phyloP scores from a whole-genome alignment of 2,113 vertebrate genomes.

The Myanophis thanlyinensis region DNA sequence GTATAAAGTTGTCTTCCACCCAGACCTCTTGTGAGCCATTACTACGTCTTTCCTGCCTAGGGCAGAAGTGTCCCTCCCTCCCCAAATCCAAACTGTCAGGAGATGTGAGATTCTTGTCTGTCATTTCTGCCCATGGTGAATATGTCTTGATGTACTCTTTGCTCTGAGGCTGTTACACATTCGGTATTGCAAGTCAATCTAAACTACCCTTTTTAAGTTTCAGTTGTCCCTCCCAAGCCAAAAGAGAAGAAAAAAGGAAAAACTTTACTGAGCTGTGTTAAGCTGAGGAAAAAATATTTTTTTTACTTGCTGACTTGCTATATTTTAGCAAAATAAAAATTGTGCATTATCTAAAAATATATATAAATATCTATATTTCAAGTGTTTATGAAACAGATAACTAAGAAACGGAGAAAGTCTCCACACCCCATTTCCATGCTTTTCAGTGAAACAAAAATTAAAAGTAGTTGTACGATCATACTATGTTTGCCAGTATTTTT shows the following conservation, averaged over 20 bases:
- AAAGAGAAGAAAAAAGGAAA: slow-evolving; percentile 1
- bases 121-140: too few species aligned
- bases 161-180: background rate
- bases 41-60: background rate
- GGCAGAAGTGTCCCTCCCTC: background rate
- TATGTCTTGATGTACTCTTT: background rate
- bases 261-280: slow-evolving; percentile 32
- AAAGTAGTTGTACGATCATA: slow-evolving; percentile 11
- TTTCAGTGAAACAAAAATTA: slow-evolving; percentile 55
- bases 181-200: background rate
- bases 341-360: slow-evolving; percentile 55
- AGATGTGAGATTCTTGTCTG: background rate
- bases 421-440: slow-evolving; percentile 29
- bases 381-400: slow-evolving; percentile 32
- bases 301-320: slow-evolving; percentile 72
- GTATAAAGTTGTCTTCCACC: background rate
- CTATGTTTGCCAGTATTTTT: slow-evolving; percentile 44
- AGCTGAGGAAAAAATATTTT: slow-evolving; percentile 37
- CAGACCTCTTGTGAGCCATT: background rate
- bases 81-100: background rate
- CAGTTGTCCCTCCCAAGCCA: background rate
- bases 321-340: slow-evolving; percentile 70
- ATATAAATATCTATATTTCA: slow-evolving; percentile 46
- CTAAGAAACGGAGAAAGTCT: slow-evolving; percentile 17
- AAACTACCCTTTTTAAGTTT: background rate